phyloP scores from a whole-genome alignment of 2,113 vertebrate species.

The Picathartes gymnocephalus region DNA sequence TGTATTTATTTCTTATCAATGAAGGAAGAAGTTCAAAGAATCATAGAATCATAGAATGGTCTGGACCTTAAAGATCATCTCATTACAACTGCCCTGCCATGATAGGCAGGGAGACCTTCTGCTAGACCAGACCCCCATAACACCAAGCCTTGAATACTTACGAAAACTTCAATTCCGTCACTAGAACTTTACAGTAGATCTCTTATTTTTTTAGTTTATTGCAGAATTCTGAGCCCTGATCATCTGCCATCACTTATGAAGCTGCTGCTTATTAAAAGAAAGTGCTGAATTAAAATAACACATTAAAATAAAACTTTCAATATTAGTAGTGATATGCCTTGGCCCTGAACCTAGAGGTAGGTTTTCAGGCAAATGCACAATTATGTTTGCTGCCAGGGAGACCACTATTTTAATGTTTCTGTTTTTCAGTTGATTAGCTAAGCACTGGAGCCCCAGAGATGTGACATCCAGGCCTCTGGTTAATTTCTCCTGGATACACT shows the following conservation, averaged over 20 bases:
- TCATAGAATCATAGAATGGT: background rate
- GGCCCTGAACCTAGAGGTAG: background rate
- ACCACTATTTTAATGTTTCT: background rate
- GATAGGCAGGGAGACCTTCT: background rate
- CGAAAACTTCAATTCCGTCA: background rate
- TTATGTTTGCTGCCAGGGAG: background rate
- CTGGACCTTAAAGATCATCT: background rate
- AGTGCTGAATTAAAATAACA: background rate
- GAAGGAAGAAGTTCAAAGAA: background rate
- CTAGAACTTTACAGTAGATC: background rate
- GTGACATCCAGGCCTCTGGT: background rate
- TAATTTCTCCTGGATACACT: background rate
- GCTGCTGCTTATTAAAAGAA: background rate
- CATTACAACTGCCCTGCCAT: too few species aligned
- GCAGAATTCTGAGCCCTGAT: background rate
- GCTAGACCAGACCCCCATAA: background rate
- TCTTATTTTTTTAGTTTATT: background rate
- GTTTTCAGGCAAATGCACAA: background rate
- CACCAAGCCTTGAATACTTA: background rate
- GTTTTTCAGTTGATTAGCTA: background rate
- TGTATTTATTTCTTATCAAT: background rate
- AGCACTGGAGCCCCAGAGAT: background rate
- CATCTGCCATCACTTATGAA: background rate
- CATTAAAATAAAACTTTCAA: background rate
- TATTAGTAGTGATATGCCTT: background rate